Conservation (phyloP, 92 coral and sea anemone genomes). For the Epizoanthus scotinus region DNA sequence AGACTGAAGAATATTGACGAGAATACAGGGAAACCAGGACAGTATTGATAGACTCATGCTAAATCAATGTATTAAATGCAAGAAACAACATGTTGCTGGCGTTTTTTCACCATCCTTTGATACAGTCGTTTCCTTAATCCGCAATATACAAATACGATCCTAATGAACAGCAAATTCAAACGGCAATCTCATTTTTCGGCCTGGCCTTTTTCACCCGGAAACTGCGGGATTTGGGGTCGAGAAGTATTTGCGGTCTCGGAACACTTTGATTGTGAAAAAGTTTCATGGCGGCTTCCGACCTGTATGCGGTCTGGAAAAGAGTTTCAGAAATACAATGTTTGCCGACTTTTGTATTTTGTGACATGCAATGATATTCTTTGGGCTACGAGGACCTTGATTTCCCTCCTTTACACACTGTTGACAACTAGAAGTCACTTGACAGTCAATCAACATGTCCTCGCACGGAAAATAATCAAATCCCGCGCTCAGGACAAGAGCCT, state of each 20-base stretch:
- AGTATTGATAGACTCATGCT: not conserved
- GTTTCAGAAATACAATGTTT: not conserved
- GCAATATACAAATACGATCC: slow-evolving; percentile 26
- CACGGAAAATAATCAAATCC: slow-evolving; percentile 22
- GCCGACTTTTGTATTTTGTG: not conserved
- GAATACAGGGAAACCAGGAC: not conserved
- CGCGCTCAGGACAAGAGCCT: not conserved
- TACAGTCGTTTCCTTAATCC: not conserved
- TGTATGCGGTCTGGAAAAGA: slow-evolving; percentile 26
- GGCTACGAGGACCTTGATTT: not conserved
- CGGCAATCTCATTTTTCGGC: slow-evolving; percentile 44
- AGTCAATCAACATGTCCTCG: slow-evolving; percentile 39
- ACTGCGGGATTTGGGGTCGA: slow-evolving; percentile 39
- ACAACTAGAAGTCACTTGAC: slow-evolving; percentile 32
- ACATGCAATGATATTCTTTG: not conserved
- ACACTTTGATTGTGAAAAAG: slow-evolving; percentile 17
- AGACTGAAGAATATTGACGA: not conserved
- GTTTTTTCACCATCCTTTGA: not conserved
- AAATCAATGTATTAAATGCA: not conserved
- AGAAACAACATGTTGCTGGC: not conserved
- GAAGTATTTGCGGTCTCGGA: slow-evolving; percentile 33
- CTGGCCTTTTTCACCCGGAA: slow-evolving; percentile 69
- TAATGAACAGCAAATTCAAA: slow-evolving; percentile 34
- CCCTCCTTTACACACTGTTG: slow-evolving; percentile 12
- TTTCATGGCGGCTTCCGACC: slow-evolving; percentile 13